These are phyloP conservation scores for Bos taurus DNA, from an alignment of 2,113 vertebrate genomes.

Conservation along the genomic window ARS-UCD2.0 NC_037346.1:30518501-30519000, in stretches of 20 bases:
- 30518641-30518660: neutral
- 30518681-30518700: neutral
- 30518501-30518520: neutral
- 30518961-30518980: neutral
- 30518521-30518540: neutral
- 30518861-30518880: neutral
- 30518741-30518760: neutral
- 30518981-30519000: neutral
- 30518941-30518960: neutral
- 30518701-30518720: neutral
- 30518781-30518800: neutral
- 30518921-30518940: neutral
- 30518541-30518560: fast-evolving
- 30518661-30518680: neutral
- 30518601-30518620: neutral
- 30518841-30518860: neutral
- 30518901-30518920: neutral
- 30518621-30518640: neutral
- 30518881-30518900: neutral
- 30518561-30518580: neutral
- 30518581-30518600: neutral
- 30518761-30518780: neutral
- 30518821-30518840: neutral
- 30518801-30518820: neutral
- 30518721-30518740: neutral